phyloP scores from a whole-genome alignment of 2,113 vertebrate genomes.

The Euleptes europaea region DNA sequence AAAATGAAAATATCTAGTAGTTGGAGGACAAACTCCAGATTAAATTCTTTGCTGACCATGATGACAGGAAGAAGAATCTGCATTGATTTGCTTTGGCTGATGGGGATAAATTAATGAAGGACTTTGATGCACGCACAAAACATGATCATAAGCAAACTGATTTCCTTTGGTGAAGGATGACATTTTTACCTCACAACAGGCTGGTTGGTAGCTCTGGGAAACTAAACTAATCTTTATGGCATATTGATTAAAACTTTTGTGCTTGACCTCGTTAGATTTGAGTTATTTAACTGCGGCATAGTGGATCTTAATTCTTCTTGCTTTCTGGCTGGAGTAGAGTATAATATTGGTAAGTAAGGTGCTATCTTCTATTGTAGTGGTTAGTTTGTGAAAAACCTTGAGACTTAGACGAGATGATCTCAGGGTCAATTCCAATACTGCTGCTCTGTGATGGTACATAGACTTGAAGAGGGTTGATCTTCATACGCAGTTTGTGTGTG shows the following conservation, averaged over 20 bases:
- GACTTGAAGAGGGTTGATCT: neutral
- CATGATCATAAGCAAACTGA: neutral
- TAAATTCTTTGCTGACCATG: neutral
- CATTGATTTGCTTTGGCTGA: neutral
- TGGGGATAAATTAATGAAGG: neutral
- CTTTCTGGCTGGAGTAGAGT: neutral
- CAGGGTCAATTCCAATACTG: conserved; percentile 10
- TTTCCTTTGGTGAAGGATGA: neutral
- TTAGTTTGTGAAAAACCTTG: neutral
- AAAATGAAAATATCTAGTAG: neutral
- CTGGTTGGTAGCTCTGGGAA: neutral
- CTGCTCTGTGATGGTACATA: conserved; percentile 16
- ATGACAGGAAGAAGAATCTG: neutral
- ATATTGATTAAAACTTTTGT: neutral
- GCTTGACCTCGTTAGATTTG: neutral
- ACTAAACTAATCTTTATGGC: neutral
- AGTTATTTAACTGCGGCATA: neutral
- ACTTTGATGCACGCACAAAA: neutral
- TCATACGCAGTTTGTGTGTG: conserved; percentile 22
- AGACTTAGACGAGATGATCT: neutral
- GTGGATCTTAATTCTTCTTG: neutral
- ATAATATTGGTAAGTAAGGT: neutral
- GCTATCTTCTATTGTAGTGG: neutral
- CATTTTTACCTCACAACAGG: neutral
- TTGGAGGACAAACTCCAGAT: neutral